Base-by-base conservation (phyloP, 2,888 invertebrate species). In the Creontiades dilutus region DNA sequence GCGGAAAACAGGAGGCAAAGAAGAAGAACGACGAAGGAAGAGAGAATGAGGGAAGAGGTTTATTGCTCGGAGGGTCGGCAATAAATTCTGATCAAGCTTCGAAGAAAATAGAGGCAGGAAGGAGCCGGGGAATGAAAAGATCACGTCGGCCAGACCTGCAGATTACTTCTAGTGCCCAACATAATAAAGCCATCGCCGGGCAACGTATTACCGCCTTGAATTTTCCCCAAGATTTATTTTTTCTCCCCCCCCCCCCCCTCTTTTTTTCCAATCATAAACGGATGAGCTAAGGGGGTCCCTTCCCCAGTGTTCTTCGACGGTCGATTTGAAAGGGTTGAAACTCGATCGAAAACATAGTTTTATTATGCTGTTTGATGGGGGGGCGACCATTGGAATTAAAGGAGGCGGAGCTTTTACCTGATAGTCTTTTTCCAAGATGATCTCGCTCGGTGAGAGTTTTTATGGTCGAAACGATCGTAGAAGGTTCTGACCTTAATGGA, bases 131-230 rank as follows among this genome's bases (percentile, higher is more conserved):
- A 19, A n/a, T 61, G 61, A 61, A 61, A 19, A 61, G 61, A 61
- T 61, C 61, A 61, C 61, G 61, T 61, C 19, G 61, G 16, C n/a
- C 61, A 61, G 61, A 61, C 61, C 61, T 61, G 61, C 61, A 61
- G 61, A 61, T 61, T 61, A 61, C 61, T 61, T 61, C 19, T 61
- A 61, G 61, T 61, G 61, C n/a, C 61, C 61, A 19, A 61, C 61
- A 61, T 61, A 61, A 61, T 61, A 61, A 61, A 61, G 61, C 61
- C 61, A 61, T 61, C n/a, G n/a, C 19, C 61, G 19, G 61, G 61
- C 61, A n/a, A 61, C 61, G 61, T 61, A 61, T 61, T 61, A 61
- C 61, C 61, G 61, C 61, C 61, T 61, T 61, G 61, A 61, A 61
- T n/a, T 61, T 61, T 61, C 61, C 61, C 19, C 9, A 16, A 19